Evolutionary conservation across 2,888 invertebrate genomes (phyloP).

Genomic region (Parnassius apollo): DNA sequence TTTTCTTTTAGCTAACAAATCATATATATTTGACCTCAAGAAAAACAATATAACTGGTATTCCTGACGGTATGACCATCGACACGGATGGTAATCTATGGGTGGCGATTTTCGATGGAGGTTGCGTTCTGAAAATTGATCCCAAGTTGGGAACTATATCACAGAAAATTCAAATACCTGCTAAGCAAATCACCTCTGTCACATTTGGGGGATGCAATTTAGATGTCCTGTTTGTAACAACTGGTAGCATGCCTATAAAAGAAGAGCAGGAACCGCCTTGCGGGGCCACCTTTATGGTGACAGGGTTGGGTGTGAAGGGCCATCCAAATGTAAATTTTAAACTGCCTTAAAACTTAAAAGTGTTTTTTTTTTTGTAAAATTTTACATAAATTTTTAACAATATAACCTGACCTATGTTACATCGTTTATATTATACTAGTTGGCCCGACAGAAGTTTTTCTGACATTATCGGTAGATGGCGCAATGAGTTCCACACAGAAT

Average conservation of each 20-base stretch:
- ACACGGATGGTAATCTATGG: conserved; percentile 88
- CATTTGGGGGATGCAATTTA: conserved; percentile 86
- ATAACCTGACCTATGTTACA: no score
- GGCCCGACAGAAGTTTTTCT: no score
- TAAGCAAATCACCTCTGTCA: conserved; percentile 84
- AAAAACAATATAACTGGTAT: conserved; percentile 59
- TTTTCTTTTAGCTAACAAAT: conserved; percentile 74
- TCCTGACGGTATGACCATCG: conserved; percentile 89
- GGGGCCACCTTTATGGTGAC: conserved; percentile 84
- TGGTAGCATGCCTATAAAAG: conserved; percentile 66
- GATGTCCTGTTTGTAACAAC: conserved; percentile 85
- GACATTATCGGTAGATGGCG: no score
- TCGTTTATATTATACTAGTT: no score
- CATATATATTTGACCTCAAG: conserved; percentile 81
- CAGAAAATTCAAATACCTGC: conserved; percentile 81
- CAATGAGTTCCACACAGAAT: no score
- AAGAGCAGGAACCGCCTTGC: conserved; percentile 68
- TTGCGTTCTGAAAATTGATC: conserved; percentile 79
- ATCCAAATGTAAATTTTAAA: conserved; percentile 54
- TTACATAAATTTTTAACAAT: no score
- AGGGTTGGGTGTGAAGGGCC: conserved; percentile 81
- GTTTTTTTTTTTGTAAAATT: no score
- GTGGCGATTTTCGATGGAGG: conserved; percentile 85
- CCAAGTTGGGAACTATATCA: conserved; percentile 77
- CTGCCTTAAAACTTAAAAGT: conserved; percentile 28